Percentiles rank a stretch among this genome's conserved stretches.
Evolutionary conservation across 2,888 invertebrate species (phyloP).

Genomic region (Bimastos eiseni): DNA sequence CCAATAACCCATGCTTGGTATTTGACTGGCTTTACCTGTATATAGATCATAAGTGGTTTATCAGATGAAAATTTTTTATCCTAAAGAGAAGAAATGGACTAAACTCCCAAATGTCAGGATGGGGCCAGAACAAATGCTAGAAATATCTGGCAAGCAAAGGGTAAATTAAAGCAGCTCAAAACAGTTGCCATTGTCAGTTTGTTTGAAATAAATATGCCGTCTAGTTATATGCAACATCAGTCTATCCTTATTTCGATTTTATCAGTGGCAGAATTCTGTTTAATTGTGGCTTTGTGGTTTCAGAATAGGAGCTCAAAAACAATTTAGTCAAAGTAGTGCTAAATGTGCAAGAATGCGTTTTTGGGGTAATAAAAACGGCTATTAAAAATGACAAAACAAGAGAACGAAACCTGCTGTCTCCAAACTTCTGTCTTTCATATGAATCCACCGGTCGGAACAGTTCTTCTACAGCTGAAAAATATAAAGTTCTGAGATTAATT

Average conservation of each 20-base stretch:
- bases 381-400: background rate
- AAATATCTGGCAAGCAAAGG: no score
- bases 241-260: background rate
- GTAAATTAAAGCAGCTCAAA: background rate
- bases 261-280: background rate
- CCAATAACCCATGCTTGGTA: background rate
- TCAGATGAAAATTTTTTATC: no score
- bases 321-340: background rate
- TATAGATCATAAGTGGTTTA: background rate
- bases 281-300: background rate
- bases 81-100: no score
- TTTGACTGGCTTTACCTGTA: background rate
- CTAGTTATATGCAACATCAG: background rate
- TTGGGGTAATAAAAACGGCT: no score
- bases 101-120: no score
- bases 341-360: background rate
- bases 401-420: constrained; percentile 54
- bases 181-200: background rate
- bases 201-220: background rate
- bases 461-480: constrained; percentile 55
- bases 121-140: no score
- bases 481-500: background rate
- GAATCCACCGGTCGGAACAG: constrained; percentile 48
- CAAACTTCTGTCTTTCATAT: constrained; percentile 49
- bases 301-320: background rate